These are phyloP conservation scores for Magallana angulata DNA, from an alignment of 1,140 invertebrate genomes.

Conservation along the genomic window DNA sequence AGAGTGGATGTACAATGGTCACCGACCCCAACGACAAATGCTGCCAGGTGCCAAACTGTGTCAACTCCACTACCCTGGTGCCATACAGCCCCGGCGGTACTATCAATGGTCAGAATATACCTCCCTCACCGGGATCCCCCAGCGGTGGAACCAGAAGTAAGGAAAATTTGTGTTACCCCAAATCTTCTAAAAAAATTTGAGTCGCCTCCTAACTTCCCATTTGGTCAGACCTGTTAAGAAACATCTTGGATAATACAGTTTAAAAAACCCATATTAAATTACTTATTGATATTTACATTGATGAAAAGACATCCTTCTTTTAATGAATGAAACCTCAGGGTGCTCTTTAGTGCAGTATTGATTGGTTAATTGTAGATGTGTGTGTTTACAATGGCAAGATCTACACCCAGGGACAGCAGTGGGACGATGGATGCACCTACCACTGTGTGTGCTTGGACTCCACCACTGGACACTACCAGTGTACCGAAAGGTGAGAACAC, in stretches of 20 bases:
- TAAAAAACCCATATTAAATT: too few species aligned
- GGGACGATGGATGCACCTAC: slow-evolving; percentile 72
- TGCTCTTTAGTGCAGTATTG: neutral
- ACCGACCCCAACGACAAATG: slow-evolving; percentile 71
- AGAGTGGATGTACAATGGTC: slow-evolving; percentile 64
- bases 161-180: neutral
- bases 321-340: too few species aligned
- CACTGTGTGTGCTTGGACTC: slow-evolving; percentile 67
- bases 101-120: slow-evolving; percentile 52
- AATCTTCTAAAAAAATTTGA: too few species aligned
- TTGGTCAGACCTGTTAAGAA: too few species aligned
- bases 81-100: slow-evolving; percentile 58
- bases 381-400: slow-evolving; percentile 70
- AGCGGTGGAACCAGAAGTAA: slow-evolving; percentile 39
- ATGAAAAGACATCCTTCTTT: too few species aligned
- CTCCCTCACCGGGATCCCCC: slow-evolving; percentile 36
- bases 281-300: too few species aligned
- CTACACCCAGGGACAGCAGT: slow-evolving; percentile 68
- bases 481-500: slow-evolving; percentile 66
- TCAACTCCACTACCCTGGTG: slow-evolving; percentile 50
- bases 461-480: slow-evolving; percentile 65
- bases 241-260: too few species aligned
- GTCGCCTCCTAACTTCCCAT: too few species aligned
- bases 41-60: slow-evolving; percentile 68
- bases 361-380: slow-evolving; percentile 53